phyloP scores from a whole-genome alignment of 2,888 invertebrate genomes.

The Fragum fragum region DNA sequence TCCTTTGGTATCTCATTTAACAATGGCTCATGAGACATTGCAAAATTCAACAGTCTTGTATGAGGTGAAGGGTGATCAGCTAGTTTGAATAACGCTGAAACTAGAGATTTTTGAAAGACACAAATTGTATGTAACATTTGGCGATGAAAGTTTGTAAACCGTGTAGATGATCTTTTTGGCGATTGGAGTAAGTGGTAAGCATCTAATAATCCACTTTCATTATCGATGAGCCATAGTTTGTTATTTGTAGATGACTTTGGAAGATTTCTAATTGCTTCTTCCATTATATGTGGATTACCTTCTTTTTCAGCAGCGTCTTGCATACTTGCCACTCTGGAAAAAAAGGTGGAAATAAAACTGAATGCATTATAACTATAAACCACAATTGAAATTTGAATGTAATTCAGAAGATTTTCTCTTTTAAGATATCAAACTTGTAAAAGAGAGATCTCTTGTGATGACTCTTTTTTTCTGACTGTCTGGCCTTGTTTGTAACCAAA shows the following conservation, averaged over 20 bases:
- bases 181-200: slow-evolving; percentile 83
- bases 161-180: slow-evolving; percentile 56
- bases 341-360: too few species aligned
- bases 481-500: too few species aligned
- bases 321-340: slow-evolving; percentile 87
- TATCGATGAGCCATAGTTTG: slow-evolving; percentile 87
- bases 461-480: too few species aligned
- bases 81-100: slow-evolving; percentile 71
- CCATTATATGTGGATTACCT: slow-evolving; percentile 81
- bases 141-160: slow-evolving; percentile 82
- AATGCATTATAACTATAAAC: too few species aligned
- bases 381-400: too few species aligned
- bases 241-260: slow-evolving; percentile 79
- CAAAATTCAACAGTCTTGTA: slow-evolving; percentile 69
- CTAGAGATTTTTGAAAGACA: slow-evolving; percentile 82
- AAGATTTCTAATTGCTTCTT: slow-evolving; percentile 86
- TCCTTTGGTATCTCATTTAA: slow-evolving; percentile 65
- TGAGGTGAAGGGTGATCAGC: slow-evolving; percentile 64
- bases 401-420: too few species aligned
- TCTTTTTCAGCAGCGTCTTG: slow-evolving; percentile 86
- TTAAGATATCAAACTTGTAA: too few species aligned
- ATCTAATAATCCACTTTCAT: slow-evolving; percentile 87
- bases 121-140: slow-evolving; percentile 84
- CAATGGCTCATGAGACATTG: slow-evolving; percentile 71
- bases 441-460: too few species aligned